Conservation (phyloP, 2,797 vertebrate genomes). For the Coreius guichenoti region DNA sequence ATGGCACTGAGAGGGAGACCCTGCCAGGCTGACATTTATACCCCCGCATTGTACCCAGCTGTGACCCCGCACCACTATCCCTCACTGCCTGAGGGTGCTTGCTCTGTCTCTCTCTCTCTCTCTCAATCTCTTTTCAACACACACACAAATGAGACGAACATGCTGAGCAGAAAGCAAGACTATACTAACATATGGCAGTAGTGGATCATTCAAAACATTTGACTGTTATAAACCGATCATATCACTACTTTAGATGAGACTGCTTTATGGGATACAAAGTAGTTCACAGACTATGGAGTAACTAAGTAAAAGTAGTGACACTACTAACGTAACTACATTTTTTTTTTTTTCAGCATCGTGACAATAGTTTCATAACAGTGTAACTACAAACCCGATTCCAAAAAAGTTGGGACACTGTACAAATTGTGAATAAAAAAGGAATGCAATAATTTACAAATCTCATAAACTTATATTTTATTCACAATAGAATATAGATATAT, state of each 20-base stretch:
- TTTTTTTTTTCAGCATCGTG: not conserved
- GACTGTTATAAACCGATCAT: slow-evolving; percentile 3
- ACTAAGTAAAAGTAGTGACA: not conserved
- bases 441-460: no score
- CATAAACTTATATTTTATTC: no score
- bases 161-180: slow-evolving; percentile 4
- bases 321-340: not conserved
- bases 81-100: slow-evolving; percentile 40
- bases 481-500: no score
- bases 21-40: slow-evolving; percentile 81
- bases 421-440: no score
- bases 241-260: not conserved
- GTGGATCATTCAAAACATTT: not conserved
- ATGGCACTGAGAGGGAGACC: slow-evolving; percentile 72
- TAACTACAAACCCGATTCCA: no score
- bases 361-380: not conserved
- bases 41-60: slow-evolving; percentile 77
- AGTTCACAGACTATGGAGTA: not conserved
- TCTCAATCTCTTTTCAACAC: slow-evolving; percentile 43
- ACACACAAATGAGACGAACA: slow-evolving; percentile 17
- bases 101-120: slow-evolving; percentile 51
- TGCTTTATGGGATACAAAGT: not conserved
- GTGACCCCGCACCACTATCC: slow-evolving; percentile 65
- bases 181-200: slow-evolving; percentile 27
- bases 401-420: no score